Evolutionary conservation across 2,797 vertebrate genomes (phyloP).

Genomic region (Falco biarmicus): DNA sequence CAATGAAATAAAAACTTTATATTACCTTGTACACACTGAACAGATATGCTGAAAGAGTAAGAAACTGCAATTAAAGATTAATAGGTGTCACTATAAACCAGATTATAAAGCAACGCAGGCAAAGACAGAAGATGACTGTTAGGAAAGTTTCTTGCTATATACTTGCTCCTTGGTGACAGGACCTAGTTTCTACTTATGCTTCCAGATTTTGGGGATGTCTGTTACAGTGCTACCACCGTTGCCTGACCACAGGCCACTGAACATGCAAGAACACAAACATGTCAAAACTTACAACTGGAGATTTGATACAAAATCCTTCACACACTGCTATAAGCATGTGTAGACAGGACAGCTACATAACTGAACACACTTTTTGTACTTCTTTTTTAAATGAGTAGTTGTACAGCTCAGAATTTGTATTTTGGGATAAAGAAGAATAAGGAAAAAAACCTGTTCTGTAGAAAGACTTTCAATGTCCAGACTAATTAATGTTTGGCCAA

Average conservation of each 20-base stretch:
- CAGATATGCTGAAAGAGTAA: not conserved
- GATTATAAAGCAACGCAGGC: not conserved
- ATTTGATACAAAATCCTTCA: too few relatives aligned
- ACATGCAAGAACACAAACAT: not conserved
- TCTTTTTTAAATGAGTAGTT: not conserved
- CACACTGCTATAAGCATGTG: fast-evolving
- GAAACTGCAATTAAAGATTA: not conserved
- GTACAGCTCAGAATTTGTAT: not conserved
- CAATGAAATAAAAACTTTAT: not conserved
- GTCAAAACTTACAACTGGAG: not conserved
- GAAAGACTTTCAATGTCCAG: not conserved
- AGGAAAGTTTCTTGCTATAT: not conserved
- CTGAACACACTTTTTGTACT: fast-evolving
- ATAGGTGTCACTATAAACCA: not conserved
- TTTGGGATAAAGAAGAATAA: not conserved
- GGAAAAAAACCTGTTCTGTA: not conserved
- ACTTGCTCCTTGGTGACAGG: not conserved
- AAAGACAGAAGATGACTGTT: not conserved
- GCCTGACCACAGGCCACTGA: too few relatives aligned
- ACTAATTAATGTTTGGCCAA: not conserved
- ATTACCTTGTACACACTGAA: fast-evolving
- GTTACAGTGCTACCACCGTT: too few relatives aligned
- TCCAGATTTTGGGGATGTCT: fast-evolving
- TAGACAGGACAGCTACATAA: not conserved
- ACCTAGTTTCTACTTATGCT: fast-evolving